phyloP scores from a whole-genome alignment of 1,140 invertebrate species.

The Zaprionus kolodkinae region DNA sequence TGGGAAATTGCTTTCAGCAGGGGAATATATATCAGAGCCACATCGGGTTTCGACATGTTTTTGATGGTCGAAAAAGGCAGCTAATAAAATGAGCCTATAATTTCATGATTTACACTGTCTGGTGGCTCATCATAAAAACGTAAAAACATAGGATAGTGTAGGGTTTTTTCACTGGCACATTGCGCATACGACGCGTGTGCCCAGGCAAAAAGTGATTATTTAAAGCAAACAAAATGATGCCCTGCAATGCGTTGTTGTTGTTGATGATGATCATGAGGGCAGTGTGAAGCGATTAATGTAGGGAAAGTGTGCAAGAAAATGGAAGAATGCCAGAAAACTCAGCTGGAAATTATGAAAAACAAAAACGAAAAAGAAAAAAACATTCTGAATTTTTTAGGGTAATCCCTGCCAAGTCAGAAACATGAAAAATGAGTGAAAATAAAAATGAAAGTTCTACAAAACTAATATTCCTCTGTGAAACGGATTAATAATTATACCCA shows the following conservation, averaged over 20 bases:
- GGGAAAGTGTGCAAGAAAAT: conserved; percentile 8
- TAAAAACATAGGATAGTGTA: conserved; percentile 2
- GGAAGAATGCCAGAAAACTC: not conserved
- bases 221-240: not conserved
- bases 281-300: conserved; percentile 38
- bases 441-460: not conserved
- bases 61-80: conserved; percentile 58
- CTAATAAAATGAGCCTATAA: conserved; percentile 80
- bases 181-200: conserved; percentile 41
- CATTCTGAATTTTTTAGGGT: not conserved
- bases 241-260: not conserved
- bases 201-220: conserved; percentile 15
- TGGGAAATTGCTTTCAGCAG: conserved; percentile 73
- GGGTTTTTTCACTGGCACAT: conserved; percentile 23
- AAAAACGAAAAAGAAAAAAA: conserved; percentile 7
- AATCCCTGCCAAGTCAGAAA: not conserved
- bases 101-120: conserved; percentile 77
- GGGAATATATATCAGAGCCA: conserved; percentile 55
- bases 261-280: not conserved
- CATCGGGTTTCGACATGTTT: conserved; percentile 70
- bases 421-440: conserved; percentile 1
- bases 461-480: too few species aligned
- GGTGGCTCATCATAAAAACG: conserved; percentile 58
- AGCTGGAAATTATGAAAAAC: not conserved
- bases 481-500: too few species aligned